Conservation (phyloP, 2,797 vertebrate species). For the Xerus rutilus region DNA sequence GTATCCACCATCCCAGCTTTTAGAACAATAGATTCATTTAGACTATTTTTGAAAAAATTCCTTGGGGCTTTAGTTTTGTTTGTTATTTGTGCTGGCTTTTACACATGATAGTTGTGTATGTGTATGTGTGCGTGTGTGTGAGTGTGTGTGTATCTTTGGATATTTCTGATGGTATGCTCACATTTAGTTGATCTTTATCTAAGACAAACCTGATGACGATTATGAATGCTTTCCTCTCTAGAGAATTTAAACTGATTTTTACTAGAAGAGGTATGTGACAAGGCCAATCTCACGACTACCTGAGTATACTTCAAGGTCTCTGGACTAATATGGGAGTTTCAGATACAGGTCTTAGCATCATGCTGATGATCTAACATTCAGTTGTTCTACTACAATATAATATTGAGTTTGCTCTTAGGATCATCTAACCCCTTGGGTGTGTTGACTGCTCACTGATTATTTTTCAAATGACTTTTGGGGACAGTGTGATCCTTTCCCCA, state of each 20-base stretch:
- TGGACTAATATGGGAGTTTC: background rate
- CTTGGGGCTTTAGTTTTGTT: background rate
- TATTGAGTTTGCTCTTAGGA: background rate
- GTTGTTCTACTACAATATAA: background rate
- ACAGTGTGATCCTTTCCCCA: background rate
- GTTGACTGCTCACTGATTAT: background rate
- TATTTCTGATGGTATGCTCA: background rate
- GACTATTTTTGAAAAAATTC: background rate
- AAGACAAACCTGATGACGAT: background rate
- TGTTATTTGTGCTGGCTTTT: background rate
- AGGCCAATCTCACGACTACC: background rate
- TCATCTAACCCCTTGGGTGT: background rate
- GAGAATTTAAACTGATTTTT: slow-evolving; percentile 41
- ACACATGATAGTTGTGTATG: background rate
- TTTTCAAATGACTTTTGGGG: background rate
- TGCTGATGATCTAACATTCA: background rate
- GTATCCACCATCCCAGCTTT: background rate
- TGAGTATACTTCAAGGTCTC: background rate
- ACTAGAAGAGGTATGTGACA: background rate
- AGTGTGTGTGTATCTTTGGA: background rate
- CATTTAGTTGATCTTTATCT: slow-evolving; percentile 5
- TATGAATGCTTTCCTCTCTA: background rate
- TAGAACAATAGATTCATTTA: background rate
- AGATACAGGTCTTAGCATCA: background rate
- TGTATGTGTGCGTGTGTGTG: background rate